These are phyloP conservation scores for Bubo blakistoni DNA, from an alignment of 2,113 vertebrate species.

Conservation along the genomic window DNA sequence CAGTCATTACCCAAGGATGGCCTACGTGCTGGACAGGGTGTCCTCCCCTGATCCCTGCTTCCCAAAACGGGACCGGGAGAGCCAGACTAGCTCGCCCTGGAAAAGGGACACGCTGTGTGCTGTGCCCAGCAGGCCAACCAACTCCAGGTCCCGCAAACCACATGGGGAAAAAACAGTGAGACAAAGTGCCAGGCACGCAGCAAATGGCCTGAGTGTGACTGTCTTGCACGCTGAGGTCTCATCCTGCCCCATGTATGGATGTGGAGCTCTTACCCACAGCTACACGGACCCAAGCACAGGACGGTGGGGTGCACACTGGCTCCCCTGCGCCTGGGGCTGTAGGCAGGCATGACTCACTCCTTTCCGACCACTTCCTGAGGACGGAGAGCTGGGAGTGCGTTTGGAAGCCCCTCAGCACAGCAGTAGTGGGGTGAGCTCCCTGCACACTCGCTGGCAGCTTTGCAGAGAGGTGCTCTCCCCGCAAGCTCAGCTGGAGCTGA, in stretches of 20 bases:
- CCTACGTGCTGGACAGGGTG: conserved; percentile 25
- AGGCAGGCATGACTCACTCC: background rate
- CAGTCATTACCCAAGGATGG: conserved; percentile 31
- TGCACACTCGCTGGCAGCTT: rapidly evolving
- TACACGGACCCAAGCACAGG: background rate
- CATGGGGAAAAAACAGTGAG: background rate
- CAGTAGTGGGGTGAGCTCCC: rapidly evolving
- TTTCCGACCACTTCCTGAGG: rapidly evolving
- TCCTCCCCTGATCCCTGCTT: conserved; percentile 3
- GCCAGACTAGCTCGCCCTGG: background rate
- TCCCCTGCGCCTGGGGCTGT: background rate
- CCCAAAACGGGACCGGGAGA: conserved; percentile 5
- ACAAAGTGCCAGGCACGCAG: background rate
- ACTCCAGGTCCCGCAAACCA: background rate
- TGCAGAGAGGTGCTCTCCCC: background rate
- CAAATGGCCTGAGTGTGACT: background rate
- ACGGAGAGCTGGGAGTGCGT: rapidly evolving
- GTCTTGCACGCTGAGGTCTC: background rate
- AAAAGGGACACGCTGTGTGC: background rate
- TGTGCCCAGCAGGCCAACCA: background rate
- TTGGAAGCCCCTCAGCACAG: background rate
- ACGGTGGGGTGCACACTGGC: background rate
- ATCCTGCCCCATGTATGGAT: background rate
- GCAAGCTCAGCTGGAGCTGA: rapidly evolving
- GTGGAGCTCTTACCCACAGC: background rate